A percentile compares a stretch with the other conserved stretches of the same genome.
Conservation (phyloP, 2,888 invertebrate genomes). For the Schrankia costaestrigalis region DNA sequence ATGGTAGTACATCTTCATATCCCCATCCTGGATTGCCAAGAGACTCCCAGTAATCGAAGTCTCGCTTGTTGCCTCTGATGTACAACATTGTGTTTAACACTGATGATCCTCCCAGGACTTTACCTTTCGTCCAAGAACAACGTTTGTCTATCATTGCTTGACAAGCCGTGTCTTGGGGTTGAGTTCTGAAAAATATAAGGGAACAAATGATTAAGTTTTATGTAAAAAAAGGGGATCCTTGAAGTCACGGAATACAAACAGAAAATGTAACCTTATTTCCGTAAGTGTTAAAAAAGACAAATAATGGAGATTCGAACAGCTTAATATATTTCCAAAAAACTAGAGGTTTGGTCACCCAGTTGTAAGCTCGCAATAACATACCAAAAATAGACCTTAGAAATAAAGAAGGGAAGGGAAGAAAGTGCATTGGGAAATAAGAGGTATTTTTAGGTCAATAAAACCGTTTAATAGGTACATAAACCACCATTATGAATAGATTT, state of each 20-base stretch:
- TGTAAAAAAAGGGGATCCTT: neutral
- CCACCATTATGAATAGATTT: no score
- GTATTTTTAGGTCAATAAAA: no score
- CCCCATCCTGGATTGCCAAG: constrained; percentile 94
- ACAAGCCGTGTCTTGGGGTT: constrained; percentile 90
- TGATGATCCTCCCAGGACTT: constrained; percentile 92
- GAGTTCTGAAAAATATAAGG: constrained; percentile 82
- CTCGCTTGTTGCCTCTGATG: constrained; percentile 91
- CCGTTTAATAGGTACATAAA: no score
- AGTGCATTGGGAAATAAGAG: no score
- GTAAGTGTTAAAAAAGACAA: no score
- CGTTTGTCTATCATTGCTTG: constrained; percentile 92
- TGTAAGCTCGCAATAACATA: no score
- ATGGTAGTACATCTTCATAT: constrained; percentile 88
- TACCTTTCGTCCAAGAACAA: constrained; percentile 94
- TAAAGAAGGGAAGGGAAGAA: no score
- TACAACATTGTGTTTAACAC: constrained; percentile 96
- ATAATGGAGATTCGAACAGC: no score
- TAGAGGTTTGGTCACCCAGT: no score
- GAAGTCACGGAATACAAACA: neutral
- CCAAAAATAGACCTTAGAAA: no score
- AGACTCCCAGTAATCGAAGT: constrained; percentile 93
- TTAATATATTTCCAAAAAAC: no score
- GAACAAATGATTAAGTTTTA: neutral
- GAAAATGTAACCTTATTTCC: no score